These are phyloP conservation scores for Callocephalon fimbriatum DNA, from an alignment of 2,113 vertebrate species.

Conservation along the genomic window DNA sequence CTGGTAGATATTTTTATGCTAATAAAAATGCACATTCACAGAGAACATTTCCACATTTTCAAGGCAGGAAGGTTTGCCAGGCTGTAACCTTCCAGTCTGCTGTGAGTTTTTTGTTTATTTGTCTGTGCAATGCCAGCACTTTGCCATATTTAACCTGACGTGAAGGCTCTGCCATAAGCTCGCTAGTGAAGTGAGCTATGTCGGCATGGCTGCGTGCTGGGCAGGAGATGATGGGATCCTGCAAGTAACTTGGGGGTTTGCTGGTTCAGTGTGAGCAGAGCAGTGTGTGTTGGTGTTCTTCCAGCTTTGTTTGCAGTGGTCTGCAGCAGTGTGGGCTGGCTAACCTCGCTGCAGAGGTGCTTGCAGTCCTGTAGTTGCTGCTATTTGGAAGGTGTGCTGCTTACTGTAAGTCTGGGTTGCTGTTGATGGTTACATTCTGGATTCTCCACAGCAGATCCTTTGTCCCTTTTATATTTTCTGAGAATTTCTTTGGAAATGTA, in stretches of 20 bases:
- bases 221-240: neutral
- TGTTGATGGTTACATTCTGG: accelerated
- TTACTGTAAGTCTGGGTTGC: neutral
- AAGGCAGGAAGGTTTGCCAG: neutral
- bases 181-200: accelerated
- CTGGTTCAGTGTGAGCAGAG: neutral
- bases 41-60: neutral
- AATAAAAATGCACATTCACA: neutral
- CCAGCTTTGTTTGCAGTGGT: accelerated
- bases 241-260: neutral
- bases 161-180: neutral
- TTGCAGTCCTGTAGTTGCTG: neutral
- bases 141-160: accelerated
- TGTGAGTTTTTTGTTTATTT: neutral
- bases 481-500: neutral
- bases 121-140: neutral
- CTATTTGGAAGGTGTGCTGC: neutral
- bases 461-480: neutral
- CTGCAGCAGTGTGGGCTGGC: neutral
- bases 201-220: accelerated
- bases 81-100: neutral
- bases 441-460: neutral
- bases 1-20: neutral
- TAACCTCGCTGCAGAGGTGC: neutral
- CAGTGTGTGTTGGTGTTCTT: neutral